Conservation (phyloP, 2,113 vertebrate genomes). For the Arenaria interpres region DNA sequence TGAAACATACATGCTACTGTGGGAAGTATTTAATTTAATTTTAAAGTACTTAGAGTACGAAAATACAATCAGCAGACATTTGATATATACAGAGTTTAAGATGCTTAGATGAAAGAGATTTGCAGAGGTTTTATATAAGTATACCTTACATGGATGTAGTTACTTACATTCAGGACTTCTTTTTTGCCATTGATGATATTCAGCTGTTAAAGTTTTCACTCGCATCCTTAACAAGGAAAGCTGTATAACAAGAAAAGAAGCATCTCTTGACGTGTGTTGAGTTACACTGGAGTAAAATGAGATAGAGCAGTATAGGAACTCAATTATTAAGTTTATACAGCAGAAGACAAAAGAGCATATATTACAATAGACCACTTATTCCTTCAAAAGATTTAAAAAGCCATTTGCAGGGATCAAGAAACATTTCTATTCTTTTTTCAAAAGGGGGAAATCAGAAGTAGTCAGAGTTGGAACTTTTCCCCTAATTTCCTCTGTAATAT, state of each 20-base stretch:
- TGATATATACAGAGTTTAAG: neutral
- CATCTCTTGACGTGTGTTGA: neutral
- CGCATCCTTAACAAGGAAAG: constrained; percentile 45
- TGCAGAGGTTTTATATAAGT: neutral
- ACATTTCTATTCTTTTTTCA: neutral
- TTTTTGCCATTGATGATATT: constrained; percentile 50
- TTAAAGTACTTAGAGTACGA: neutral
- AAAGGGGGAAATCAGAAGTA: neutral
- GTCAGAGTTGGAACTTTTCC: neutral
- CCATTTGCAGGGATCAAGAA: neutral
- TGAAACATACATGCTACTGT: neutral
- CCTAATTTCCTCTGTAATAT: neutral
- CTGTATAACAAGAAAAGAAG: constrained; percentile 54
- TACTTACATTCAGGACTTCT: constrained; percentile 74
- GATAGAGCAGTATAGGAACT: neutral
- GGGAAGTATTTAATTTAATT: neutral
- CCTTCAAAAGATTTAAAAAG: neutral
- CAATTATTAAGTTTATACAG: neutral
- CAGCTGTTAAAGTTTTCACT: constrained; percentile 50
- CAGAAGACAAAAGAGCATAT: neutral
- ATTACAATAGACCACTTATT: neutral
- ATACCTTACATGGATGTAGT: neutral
- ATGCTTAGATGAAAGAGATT: neutral
- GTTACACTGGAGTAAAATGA: neutral
- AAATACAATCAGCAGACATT: neutral